A percentile compares a stretch with the other conserved stretches of the same genome.
These are phyloP conservation scores for Chionoecetes opilio DNA, from an alignment of 1,140 invertebrate species.

Conservation along the genomic window DNA sequence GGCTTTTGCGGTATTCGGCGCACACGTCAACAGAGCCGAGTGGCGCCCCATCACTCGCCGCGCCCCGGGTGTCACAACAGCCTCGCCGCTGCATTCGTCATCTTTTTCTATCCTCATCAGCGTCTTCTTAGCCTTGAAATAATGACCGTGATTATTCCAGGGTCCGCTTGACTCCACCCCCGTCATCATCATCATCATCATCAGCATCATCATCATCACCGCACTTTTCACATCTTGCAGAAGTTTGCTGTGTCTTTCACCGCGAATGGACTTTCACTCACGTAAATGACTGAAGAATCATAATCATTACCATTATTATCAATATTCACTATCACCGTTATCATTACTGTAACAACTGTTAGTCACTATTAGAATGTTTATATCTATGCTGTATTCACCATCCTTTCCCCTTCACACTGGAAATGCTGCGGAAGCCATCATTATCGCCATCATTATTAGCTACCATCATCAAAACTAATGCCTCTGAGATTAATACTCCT, in stretches of 20 bases:
- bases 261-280: no score
- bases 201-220: neutral
- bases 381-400: neutral
- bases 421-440: neutral
- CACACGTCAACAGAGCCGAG: neutral
- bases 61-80: neutral
- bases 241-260: no score
- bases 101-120: constrained; percentile 19
- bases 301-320: neutral
- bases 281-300: neutral
- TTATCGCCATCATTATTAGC: neutral
- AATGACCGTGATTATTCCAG: neutral
- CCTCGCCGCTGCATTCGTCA: neutral
- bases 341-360: neutral
- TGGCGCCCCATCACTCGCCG: neutral
- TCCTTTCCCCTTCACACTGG: neutral
- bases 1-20: no score
- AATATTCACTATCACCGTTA: neutral
- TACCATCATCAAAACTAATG: neutral
- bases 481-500: no score
- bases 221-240: no score
- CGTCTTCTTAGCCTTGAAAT: constrained; percentile 28
- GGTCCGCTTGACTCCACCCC: neutral
- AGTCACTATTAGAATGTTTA: no score
- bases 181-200: neutral